Conservation (phyloP, 2,797 vertebrate genomes). For the Vireo griseus region DNA sequence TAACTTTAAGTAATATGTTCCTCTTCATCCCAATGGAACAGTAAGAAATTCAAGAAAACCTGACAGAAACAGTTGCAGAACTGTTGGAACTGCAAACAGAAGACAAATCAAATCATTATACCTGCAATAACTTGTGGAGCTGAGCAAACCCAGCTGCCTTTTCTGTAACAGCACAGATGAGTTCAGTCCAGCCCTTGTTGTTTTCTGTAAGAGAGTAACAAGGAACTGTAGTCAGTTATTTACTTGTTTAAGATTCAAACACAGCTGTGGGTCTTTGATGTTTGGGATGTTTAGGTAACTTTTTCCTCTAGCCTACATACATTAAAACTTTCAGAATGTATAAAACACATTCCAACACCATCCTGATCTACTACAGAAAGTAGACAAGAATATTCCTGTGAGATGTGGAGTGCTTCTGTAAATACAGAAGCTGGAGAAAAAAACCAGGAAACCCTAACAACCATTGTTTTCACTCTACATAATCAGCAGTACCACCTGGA, state of each 20-base stretch:
- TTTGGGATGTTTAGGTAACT: background rate
- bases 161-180: slow-evolving; percentile 83
- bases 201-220: slow-evolving; percentile 75
- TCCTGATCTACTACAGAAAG: background rate
- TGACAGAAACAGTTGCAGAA: background rate
- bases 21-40: background rate
- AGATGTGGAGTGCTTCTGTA: background rate
- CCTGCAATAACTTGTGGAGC: slow-evolving; percentile 85
- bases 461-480: background rate
- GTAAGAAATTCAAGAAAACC: background rate
- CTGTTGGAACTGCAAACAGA: background rate
- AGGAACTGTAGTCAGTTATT: background rate
- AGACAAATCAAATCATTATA: slow-evolving; percentile 58
- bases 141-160: slow-evolving; percentile 84
- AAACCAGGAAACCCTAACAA: accelerated
- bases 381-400: background rate
- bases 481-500: background rate
- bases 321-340: background rate
- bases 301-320: background rate
- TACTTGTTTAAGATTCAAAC: background rate
- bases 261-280: background rate
- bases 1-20: background rate
- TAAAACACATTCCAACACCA: background rate
- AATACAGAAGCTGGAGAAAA: background rate
- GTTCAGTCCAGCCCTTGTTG: slow-evolving; percentile 83